Conservation (phyloP, 2,797 vertebrate species). For the Hippocampus kuda region DNA sequence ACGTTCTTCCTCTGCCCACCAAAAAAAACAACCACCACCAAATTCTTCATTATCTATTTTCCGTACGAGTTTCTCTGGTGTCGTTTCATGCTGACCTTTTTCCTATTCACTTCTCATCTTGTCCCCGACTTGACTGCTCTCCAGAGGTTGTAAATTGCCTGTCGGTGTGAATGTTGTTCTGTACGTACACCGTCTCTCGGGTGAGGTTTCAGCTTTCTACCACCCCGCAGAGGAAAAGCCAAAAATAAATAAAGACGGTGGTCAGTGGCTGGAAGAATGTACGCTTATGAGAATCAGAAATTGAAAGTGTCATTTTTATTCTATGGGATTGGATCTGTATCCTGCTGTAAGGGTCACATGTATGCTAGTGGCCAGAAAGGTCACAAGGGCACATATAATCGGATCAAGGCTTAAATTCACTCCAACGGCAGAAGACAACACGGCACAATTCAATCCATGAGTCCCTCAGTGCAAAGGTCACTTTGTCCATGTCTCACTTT, state of each 20-base stretch:
- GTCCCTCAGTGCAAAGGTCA: neutral
- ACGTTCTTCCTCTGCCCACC: too few species aligned
- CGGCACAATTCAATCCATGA: neutral
- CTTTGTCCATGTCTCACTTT: neutral
- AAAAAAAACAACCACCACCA: too few species aligned
- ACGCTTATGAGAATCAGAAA: neutral
- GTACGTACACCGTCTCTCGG: neutral
- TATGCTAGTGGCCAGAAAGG: neutral
- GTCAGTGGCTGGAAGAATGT: neutral
- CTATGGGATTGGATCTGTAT: neutral
- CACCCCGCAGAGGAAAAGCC: neutral
- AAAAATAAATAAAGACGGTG: neutral
- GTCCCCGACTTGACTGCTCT: neutral
- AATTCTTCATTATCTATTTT: neutral
- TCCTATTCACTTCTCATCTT: neutral
- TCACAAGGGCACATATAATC: neutral
- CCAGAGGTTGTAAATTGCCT: neutral
- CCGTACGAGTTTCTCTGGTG: neutral
- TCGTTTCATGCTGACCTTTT: neutral
- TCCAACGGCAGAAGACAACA: constrained; percentile 1
- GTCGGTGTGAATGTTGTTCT: neutral
- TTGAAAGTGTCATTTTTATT: neutral
- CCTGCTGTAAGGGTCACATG: neutral
- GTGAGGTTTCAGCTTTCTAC: neutral
- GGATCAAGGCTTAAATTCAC: constrained; percentile 4